Evolutionary conservation across 2,113 vertebrate genomes (phyloP).

Genomic region (Xenopus tropicalis): UCB_Xtro_10.0 CM004450.2:104113501-104114000

Average conservation of each 20-base stretch:
- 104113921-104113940: no score
- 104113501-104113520: constrained; percentile 68
- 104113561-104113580: constrained; percentile 86
- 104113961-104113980: no score
- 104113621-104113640: constrained; percentile 94
- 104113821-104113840: constrained; percentile 52
- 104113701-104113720: constrained; percentile 50
- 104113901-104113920: no score
- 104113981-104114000: no score
- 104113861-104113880: constrained; percentile 63
- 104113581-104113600: constrained; percentile 89
- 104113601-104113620: constrained; percentile 96
- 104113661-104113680: constrained; percentile 59
- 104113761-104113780: constrained; percentile 50
- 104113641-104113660: constrained; percentile 79
- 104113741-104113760: constrained; percentile 42
- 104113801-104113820: constrained; percentile 67
- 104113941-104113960: no score
- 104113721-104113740: constrained; percentile 57
- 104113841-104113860: constrained; percentile 49
- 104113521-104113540: constrained; percentile 76
- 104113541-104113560: constrained; percentile 72
- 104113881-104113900: no score
- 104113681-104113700: constrained; percentile 45
- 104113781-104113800: constrained; percentile 52